Base-by-base conservation (phyloP, 2,888 invertebrate genomes). In the Hypercompe scribonia region DNA sequence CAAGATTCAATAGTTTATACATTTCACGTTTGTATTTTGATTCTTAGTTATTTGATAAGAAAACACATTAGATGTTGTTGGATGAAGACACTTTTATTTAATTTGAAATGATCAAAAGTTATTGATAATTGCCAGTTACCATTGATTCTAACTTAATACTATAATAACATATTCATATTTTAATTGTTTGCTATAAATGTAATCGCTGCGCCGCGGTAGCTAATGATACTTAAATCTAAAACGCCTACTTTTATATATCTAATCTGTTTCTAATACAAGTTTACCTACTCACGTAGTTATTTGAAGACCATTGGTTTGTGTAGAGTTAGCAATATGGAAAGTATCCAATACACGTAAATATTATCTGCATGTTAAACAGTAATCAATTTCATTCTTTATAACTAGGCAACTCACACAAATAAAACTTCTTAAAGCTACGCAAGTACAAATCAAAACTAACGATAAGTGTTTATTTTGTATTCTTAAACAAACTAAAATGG, bases 401-500 rank as follows among this genome's bases (percentile, higher is more conserved):
- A 61, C 58, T 61, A 54, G 15, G 8, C 50, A 58, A 42, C 61
- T 39, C 28, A 39, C 61, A 54, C 39, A 39, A 39, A 61, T 39
- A n/a, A n/a, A 34, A 68, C 61, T 61, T 69, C 61, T 42, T 42
- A 31, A 68, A 61, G 39, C 69, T 36, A 39, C 58, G 54, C 39
- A 69, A 69, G 58, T 69, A 39, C 58, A 46, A 69, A 63, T 50
- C 24, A 61, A 63, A 39, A 68, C n/a, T 65, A 72, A 68, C 54
- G 42, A 34, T 65, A 73, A 74, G 63, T 77, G 74, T 72, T 69
- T 69, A 46, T 70, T 70, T 70, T 33, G 7, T 31, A 65, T 36
- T 34, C 54, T 67, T 36, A 73, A 63, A 70, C 50, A 36, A 42
- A 64, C 46, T 39, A 39, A 65, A 68, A 74, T 61, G 70, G 11